A percentile compares a stretch with the other conserved stretches of the same genome.
phyloP scores from a whole-genome alignment of 2,888 invertebrate species.

The Rhingia rostrata region DNA sequence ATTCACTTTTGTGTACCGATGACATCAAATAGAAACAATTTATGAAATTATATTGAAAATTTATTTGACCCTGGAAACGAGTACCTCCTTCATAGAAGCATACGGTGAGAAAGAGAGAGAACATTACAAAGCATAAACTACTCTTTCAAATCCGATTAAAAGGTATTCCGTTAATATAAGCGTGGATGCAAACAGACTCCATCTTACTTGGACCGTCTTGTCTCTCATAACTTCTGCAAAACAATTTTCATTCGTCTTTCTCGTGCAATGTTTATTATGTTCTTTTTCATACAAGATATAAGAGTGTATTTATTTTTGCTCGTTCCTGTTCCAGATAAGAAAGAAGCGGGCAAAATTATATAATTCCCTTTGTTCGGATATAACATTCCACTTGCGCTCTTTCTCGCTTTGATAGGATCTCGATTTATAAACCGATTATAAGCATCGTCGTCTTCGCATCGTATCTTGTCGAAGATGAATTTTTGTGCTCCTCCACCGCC shows the following conservation, averaged over 20 bases:
- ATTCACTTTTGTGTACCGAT: too few relatives aligned
- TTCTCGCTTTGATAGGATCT: constrained; percentile 73
- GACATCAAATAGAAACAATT: neutral
- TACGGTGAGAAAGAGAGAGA: neutral
- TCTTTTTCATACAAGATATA: constrained; percentile 36
- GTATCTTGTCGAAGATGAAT: constrained; percentile 46
- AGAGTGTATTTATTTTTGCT: neutral
- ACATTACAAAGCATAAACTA: constrained; percentile 49
- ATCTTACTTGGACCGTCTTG: constrained; percentile 45
- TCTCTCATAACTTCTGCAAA: constrained; percentile 42
- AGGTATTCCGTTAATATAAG: constrained; percentile 53
- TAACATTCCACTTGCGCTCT: constrained; percentile 70
- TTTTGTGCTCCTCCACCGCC: constrained; percentile 45
- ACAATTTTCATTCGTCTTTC: constrained; percentile 34
- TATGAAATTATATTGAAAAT: constrained; percentile 3
- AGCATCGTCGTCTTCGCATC: constrained; percentile 53
- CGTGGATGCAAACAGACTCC: constrained; percentile 56
- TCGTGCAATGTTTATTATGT: constrained; percentile 62
- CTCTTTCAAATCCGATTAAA: constrained; percentile 59
- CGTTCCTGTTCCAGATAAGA: constrained; percentile 13
- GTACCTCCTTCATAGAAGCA: neutral
- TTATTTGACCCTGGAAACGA: constrained; percentile 53
- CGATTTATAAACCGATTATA: constrained; percentile 74
- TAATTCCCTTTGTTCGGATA: constrained; percentile 71
- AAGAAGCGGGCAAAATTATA: constrained; percentile 59